Percentiles rank a stretch among this genome's conserved stretches.
Conservation (phyloP, 2,113 vertebrate species). For the Cranoglanis bouderius region DNA sequence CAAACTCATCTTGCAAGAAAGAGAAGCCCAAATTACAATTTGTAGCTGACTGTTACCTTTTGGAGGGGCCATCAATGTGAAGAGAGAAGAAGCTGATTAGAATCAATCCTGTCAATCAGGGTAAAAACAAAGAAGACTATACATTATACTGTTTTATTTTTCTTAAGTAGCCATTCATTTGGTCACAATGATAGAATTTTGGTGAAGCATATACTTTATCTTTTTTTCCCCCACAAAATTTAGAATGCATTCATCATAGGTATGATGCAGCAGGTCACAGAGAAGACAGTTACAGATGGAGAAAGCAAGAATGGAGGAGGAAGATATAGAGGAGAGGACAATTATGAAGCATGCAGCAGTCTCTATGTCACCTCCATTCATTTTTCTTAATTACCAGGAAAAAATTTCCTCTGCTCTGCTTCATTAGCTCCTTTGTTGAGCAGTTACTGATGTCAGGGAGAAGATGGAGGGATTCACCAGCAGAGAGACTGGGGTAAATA, state of each 20-base stretch:
- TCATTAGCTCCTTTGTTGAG: slow-evolving; percentile 78
- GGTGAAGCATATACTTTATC: neutral
- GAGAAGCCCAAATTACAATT: slow-evolving; percentile 7
- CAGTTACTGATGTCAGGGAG: slow-evolving; percentile 72
- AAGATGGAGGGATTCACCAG: slow-evolving; percentile 71
- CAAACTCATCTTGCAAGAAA: slow-evolving; percentile 16
- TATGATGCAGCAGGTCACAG: slow-evolving; percentile 27
- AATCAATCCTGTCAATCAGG: slow-evolving; percentile 20
- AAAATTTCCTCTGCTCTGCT: slow-evolving; percentile 70
- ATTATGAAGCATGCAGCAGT: slow-evolving; percentile 68
- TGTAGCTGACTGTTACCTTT: slow-evolving; percentile 29
- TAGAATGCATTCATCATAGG: slow-evolving; percentile 20
- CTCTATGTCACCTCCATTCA: slow-evolving; percentile 71
- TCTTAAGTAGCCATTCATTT: neutral
- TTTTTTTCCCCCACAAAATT: neutral
- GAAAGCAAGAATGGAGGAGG: slow-evolving; percentile 9
- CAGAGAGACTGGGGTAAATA: slow-evolving; percentile 56
- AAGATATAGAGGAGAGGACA: slow-evolving; percentile 61
- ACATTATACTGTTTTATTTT: slow-evolving; percentile 9
- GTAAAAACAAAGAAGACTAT: neutral
- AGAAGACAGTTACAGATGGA: slow-evolving; percentile 21
- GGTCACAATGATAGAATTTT: neutral
- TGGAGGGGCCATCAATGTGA: neutral
- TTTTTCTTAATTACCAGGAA: slow-evolving; percentile 78
- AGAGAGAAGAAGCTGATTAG: neutral